Evolutionary conservation across 2,797 vertebrate species (phyloP), one percentile per base, ranked within the genome.

Genomic region (Urophycis tenuis): DNA sequence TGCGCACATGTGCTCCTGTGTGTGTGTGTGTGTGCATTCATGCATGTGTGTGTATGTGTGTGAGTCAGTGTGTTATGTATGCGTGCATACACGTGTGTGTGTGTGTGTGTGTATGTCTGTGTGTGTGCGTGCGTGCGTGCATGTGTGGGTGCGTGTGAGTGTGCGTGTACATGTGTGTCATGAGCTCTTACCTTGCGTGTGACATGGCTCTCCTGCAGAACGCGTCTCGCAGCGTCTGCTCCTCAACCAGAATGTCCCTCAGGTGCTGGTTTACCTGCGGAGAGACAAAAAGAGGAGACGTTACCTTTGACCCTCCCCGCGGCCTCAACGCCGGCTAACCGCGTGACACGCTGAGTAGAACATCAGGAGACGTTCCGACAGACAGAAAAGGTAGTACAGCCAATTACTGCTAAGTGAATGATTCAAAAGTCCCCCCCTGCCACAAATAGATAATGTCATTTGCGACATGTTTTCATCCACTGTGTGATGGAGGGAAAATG

Each of bases 231-330:
- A 93, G 71, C 80, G 93, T 96, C 84, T 97, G 95, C 75, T 98
- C 97, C 78, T 97, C 95, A 19, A 95, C 92, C 83, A 99, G 92
- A 85, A 97, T 95, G 81, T 96, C 95, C 89, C 95, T 95, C 83
- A 99, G 90, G 88, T 98, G 95, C 74, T 96, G 96, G 78, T 96
- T 98, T 75, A 98, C 96, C 97, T 99, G 84, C 1, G 81, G 64
- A 71, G 1, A 77, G 34, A 75, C 3, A 72, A n/a, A n/a, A n/a
- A 7, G 67, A 31, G 67, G 30, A 3, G 67, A 67, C 10, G 14
- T 31, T 15, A 31, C 10, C 67, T 11, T 17, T 60, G 49, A 60
- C 9, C 17, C 49, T 53, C n/a, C 49, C 19, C 12, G 49, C 49
- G 22, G 49, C 22, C 49, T 53, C 19, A 19, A 22, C 19, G 2